Percentiles rank a stretch among this genome's conserved stretches.
Evolutionary conservation across 2,888 invertebrate genomes (phyloP).

Genomic region (Macrophya alboannulata): DNA sequence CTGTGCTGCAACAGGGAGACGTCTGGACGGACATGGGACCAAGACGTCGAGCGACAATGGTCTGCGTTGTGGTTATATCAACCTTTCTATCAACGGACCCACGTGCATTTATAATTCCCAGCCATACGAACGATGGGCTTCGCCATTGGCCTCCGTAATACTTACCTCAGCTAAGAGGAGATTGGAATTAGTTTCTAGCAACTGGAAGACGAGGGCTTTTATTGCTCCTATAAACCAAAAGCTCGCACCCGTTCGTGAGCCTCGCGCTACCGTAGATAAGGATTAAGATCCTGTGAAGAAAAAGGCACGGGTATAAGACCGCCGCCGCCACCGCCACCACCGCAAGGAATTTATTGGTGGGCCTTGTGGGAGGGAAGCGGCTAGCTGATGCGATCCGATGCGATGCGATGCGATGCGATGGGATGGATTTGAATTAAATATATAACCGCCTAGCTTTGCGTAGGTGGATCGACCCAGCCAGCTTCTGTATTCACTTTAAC

Average conservation of each 20-base stretch:
- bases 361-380: constrained; percentile 16
- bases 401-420: constrained; percentile 13
- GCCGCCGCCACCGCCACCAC: background rate
- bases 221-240: constrained; percentile 52
- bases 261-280: constrained; percentile 61
- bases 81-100: constrained; percentile 60
- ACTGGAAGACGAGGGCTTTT: constrained; percentile 48
- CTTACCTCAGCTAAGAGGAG: constrained; percentile 11
- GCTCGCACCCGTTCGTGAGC: constrained; percentile 36
- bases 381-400: constrained; percentile 19
- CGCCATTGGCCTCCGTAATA: constrained; percentile 25
- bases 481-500: constrained; percentile 66
- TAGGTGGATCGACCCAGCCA: constrained; percentile 66
- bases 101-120: constrained; percentile 58
- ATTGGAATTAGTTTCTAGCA: constrained; percentile 55
- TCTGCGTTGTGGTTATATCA: constrained; percentile 56
- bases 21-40: constrained; percentile 48
- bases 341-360: constrained; percentile 44
- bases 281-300: constrained; percentile 57
- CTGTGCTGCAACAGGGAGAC: background rate
- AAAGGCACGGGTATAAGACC: constrained; percentile 10
- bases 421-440: constrained; percentile 65
- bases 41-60: constrained; percentile 54
- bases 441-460: constrained; percentile 56
- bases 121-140: background rate